Evolutionary conservation across 1,140 invertebrate genomes (phyloP).

Genomic region (Heliconius hewitsoni): DNA sequence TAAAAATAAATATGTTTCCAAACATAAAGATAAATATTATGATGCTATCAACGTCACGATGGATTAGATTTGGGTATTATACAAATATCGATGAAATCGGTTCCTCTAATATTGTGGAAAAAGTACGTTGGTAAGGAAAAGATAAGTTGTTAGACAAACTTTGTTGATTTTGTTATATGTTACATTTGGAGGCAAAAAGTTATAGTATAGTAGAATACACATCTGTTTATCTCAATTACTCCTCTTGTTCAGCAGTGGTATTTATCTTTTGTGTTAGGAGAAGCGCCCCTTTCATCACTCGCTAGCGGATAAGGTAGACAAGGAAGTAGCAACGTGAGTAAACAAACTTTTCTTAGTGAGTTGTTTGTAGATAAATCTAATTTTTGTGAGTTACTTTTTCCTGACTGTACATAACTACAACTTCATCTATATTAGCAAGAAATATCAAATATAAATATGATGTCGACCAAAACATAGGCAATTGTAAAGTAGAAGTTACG

Average conservation of each 20-base stretch:
- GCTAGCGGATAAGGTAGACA: slow-evolving; percentile 57
- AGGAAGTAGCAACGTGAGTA: slow-evolving; percentile 66
- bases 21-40: slow-evolving; percentile 40
- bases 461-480: not conserved
- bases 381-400: slow-evolving; percentile 18
- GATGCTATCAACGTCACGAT: slow-evolving; percentile 51
- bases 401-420: not conserved
- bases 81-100: slow-evolving; percentile 16
- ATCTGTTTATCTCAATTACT: slow-evolving; percentile 75
- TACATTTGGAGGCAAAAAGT: slow-evolving; percentile 65
- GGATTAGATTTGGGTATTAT: not conserved
- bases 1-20: slow-evolving; percentile 33
- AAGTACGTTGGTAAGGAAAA: slow-evolving; percentile 38
- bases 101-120: slow-evolving; percentile 13
- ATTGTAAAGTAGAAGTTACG: no score
- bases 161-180: slow-evolving; percentile 67
- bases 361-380: slow-evolving; percentile 31
- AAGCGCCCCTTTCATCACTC: slow-evolving; percentile 46
- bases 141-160: slow-evolving; percentile 60
- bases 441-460: not conserved
- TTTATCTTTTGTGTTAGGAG: slow-evolving; percentile 74
- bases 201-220: slow-evolving; percentile 63
- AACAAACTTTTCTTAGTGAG: slow-evolving; percentile 52
- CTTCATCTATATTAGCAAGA: not conserved
- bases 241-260: slow-evolving; percentile 63